Conservation (phyloP, 2,888 invertebrate species). For the Orthonevra nobilis region DNA sequence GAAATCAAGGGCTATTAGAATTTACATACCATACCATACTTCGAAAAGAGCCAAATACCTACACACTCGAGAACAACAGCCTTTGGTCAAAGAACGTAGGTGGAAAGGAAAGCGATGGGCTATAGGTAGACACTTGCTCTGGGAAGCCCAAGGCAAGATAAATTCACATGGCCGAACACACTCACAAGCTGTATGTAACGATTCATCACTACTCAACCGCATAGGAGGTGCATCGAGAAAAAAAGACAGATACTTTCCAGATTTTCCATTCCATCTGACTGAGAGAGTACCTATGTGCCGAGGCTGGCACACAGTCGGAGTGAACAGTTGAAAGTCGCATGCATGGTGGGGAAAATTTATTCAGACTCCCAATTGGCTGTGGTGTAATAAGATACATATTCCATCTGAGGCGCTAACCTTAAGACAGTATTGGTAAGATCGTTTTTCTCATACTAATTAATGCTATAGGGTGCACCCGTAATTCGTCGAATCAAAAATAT, state of each 20-base stretch:
- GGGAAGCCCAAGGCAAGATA: slow-evolving; percentile 37
- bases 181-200: slow-evolving; percentile 54
- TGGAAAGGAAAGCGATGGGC: slow-evolving; percentile 67
- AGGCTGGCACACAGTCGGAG: slow-evolving; percentile 37
- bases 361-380: slow-evolving; percentile 59
- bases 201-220: slow-evolving; percentile 42
- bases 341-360: slow-evolving; percentile 52
- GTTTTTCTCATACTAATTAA: slow-evolving; percentile 39
- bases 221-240: slow-evolving; percentile 68
- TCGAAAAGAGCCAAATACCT: slow-evolving; percentile 71
- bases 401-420: slow-evolving; percentile 29
- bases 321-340: slow-evolving; percentile 43
- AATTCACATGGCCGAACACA: slow-evolving; percentile 67
- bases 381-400: slow-evolving; percentile 31
- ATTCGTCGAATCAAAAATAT: background rate
- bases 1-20: slow-evolving; percentile 78
- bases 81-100: slow-evolving; percentile 63
- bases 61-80: slow-evolving; percentile 59
- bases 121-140: slow-evolving; percentile 39
- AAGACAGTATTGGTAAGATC: slow-evolving; percentile 47
- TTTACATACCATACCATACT: slow-evolving; percentile 75
- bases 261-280: slow-evolving; percentile 66
- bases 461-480: slow-evolving; percentile 37
- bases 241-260: slow-evolving; percentile 63
- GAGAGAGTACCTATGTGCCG: slow-evolving; percentile 49